Conservation (phyloP, 2,113 vertebrate genomes). For the Lophura nycthemera region DNA sequence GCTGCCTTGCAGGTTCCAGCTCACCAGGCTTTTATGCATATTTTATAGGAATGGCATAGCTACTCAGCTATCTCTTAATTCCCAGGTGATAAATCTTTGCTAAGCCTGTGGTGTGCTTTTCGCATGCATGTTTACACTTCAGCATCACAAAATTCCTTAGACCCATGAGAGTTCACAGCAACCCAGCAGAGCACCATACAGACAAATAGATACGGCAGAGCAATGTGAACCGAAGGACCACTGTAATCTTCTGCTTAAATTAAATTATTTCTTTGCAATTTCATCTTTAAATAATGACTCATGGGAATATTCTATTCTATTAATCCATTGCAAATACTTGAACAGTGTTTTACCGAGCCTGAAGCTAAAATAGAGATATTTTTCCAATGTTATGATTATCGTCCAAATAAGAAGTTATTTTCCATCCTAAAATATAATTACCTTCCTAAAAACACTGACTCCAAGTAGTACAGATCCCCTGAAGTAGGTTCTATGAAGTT, state of each 20-base stretch:
- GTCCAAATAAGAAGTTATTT: background rate
- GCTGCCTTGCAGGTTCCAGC: background rate
- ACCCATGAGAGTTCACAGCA: background rate
- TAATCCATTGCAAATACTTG: background rate
- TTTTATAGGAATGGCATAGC: background rate
- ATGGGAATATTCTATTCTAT: background rate
- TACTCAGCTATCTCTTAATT: background rate
- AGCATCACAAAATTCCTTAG: background rate
- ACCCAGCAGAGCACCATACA: background rate
- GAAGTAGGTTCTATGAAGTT: background rate
- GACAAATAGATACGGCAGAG: background rate
- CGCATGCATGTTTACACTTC: background rate
- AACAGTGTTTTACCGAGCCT: background rate
- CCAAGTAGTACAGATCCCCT: background rate
- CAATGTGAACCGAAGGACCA: background rate
- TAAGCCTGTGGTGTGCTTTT: background rate
- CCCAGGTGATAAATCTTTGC: background rate
- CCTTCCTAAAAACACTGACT: background rate
- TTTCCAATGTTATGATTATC: rapidly evolving
- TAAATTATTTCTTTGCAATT: background rate
- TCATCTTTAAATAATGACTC: background rate
- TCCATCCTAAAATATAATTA: background rate
- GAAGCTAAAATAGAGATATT: background rate
- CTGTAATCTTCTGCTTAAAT: background rate
- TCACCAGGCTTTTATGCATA: background rate